Evolutionary conservation across 2,888 invertebrate species (phyloP), one percentile per base, ranked within the genome.

Genomic region (Sycophila texana): DNA sequence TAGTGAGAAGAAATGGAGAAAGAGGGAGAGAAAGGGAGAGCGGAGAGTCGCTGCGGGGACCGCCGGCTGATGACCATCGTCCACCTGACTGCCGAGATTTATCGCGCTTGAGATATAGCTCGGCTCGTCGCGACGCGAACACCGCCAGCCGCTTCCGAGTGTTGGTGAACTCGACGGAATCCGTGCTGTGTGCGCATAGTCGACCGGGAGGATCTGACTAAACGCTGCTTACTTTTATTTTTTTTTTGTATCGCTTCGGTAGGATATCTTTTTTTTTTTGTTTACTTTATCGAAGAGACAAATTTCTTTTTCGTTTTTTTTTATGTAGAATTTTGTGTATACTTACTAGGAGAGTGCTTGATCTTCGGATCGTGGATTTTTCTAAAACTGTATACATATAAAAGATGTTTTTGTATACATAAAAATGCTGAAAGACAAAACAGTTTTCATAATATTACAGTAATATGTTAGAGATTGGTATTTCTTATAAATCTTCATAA

Each of bases 71-170:
- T 89, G 89, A 87, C 87, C 89, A 89, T 89, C 88, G 89, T 89
- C 88, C 88, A 89, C 88, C 89, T 89, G 89, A 89, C 89, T 88
- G 85, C 74, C 73, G 84, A 88, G 89, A 89, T 89, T 89, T 89
- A 89, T 89, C 86, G 88, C 85, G 86, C 85, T 84, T 87, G 85
- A 86, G 86, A 85, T 86, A 84, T 77, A 58, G 63, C 70, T 51
- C 55, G 22, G 26, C 47, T 18, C 26, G 39, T 22, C 18, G 55
- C n/a, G 22, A 70, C 68, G 26, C 75, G 67, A 76, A 72, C 39
- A 39, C 12, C 16, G 13, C n/a, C 14, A 14, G 16, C 12, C 22
- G 30, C 26, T 63, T 60, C 51, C 22, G 47, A 30, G 60, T 18
- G 39, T 39, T 39, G 39, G 39, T 39, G 39, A 39, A 39, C 39